Evolutionary conservation across 2,113 vertebrate species (phyloP).

Genomic region (Oreochromis aureus): DNA sequence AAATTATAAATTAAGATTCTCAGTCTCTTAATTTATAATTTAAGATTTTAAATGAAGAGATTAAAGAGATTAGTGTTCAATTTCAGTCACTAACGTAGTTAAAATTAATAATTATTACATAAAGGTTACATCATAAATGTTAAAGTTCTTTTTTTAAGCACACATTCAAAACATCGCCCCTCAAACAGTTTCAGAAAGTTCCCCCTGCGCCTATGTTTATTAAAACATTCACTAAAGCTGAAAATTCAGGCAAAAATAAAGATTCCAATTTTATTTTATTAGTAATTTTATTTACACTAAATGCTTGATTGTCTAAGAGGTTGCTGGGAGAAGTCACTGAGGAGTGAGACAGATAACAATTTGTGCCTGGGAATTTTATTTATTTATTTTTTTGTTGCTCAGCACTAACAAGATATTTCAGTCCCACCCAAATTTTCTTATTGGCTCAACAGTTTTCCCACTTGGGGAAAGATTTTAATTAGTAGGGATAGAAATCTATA

Average conservation of each 20-base stretch:
- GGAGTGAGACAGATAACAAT: neutral
- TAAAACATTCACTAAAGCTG: neutral
- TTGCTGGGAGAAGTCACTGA: neutral
- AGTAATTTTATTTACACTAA: neutral
- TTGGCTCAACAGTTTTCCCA: neutral
- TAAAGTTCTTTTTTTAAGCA: neutral
- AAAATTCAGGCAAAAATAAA: neutral
- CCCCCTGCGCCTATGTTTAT: neutral
- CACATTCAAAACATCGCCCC: neutral
- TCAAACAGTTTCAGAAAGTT: neutral
- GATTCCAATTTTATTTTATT: too few relatives aligned
- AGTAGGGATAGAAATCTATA: neutral
- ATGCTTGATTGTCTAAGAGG: neutral
- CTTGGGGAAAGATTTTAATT: neutral
- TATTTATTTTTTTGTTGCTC: neutral
- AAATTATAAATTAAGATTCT: neutral
- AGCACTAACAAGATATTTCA: neutral
- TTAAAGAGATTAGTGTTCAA: neutral
- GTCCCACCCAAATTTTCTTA: neutral
- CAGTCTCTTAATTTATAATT: neutral
- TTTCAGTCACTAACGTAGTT: neutral
- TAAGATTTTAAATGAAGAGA: neutral
- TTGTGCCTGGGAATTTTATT: neutral
- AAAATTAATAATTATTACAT: neutral
- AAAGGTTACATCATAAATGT: neutral